Conservation (phyloP, 1,140 invertebrate genomes). For the Mya arenaria region DNA sequence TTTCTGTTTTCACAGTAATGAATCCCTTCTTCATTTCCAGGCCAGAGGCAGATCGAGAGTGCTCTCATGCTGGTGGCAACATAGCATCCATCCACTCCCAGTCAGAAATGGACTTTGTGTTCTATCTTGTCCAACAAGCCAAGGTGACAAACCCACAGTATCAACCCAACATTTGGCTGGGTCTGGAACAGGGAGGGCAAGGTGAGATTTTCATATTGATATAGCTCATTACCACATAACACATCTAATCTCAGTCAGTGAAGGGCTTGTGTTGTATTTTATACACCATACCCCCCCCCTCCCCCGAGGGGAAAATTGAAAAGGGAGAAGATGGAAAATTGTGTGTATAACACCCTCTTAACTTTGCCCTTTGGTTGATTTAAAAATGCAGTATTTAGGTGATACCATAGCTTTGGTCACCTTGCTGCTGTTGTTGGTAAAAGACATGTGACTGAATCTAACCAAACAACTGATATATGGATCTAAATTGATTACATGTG, state of each 20-base stretch:
- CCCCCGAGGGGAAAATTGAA: no score
- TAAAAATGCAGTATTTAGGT: no score
- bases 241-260: not conserved
- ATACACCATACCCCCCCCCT: no score
- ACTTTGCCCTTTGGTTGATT: no score
- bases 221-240: not conserved
- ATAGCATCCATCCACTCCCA: constrained; percentile 65
- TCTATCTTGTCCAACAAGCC: constrained; percentile 26
- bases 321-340: not conserved
- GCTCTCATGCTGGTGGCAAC: constrained; percentile 46
- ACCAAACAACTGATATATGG: no score
- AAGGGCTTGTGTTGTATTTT: not conserved
- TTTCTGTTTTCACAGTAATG: no score
- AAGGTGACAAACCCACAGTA: constrained; percentile 9
- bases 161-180: constrained; percentile 54
- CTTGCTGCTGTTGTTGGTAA: no score
- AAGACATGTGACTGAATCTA: no score
- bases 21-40: constrained; percentile 41
- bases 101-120: constrained; percentile 60
- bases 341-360: no score
- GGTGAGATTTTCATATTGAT: constrained; percentile 18
- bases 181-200: constrained; percentile 32
- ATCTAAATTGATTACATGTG: no score
- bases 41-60: constrained; percentile 63
- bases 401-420: no score